Conservation (phyloP, 1,140 invertebrate species). For the Akabosia matsudoensis region DNA sequence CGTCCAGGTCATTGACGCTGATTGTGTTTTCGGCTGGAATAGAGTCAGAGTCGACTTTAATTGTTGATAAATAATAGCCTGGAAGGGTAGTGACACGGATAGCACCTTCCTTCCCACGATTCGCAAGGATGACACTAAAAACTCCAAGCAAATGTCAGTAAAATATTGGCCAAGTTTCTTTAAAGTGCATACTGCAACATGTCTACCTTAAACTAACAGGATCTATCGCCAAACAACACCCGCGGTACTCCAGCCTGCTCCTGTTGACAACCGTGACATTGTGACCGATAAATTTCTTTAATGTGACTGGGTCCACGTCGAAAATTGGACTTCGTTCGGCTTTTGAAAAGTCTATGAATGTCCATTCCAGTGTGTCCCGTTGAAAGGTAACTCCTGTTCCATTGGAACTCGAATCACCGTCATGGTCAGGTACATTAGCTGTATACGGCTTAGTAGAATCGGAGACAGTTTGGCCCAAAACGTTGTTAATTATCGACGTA, state of each 20-base stretch:
- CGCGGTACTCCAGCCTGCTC: neutral
- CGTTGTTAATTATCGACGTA: neutral
- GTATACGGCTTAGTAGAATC: neutral
- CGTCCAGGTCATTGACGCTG: neutral
- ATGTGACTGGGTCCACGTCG: neutral
- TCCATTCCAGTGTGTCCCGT: neutral
- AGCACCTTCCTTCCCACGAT: neutral
- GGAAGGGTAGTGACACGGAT: neutral
- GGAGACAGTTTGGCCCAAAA: neutral
- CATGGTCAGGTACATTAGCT: neutral
- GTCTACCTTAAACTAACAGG: conserved; percentile 15
- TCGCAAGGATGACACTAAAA: conserved; percentile 5
- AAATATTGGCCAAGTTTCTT: neutral
- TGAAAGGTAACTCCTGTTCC: neutral
- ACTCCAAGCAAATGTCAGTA: neutral
- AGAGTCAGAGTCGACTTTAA: neutral
- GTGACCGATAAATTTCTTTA: conserved; percentile 2
- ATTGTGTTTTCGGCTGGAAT: neutral
- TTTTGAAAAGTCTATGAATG: neutral
- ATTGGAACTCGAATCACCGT: neutral
- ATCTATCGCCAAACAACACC: conserved; percentile 25
- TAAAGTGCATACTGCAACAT: neutral
- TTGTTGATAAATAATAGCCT: neutral
- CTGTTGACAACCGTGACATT: conserved; percentile 2
- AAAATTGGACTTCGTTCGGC: neutral